Percentiles rank a stretch among this genome's conserved stretches.
Conservation (phyloP, 2,888 invertebrate genomes). For the Drosophila limbata region DNA sequence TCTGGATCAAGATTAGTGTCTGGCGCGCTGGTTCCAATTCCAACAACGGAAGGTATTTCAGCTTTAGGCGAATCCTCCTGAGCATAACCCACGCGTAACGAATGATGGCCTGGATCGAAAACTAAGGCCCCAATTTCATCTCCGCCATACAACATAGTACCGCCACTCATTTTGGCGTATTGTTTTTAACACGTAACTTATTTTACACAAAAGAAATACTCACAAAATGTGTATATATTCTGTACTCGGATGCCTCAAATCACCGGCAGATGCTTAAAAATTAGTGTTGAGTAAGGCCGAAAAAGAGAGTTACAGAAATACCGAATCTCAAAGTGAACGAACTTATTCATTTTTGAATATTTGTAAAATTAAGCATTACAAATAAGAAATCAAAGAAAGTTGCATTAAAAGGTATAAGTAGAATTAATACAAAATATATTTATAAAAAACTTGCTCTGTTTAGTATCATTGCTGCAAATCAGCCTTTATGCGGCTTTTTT, state of each 20-base stretch:
- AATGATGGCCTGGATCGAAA: constrained; percentile 97
- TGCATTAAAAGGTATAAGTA: no score
- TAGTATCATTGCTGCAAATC: no score
- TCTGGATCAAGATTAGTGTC: constrained; percentile 90
- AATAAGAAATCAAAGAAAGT: no score
- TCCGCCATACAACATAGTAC: constrained; percentile 94
- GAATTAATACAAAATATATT: no score
- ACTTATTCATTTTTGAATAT: no score
- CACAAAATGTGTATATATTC: constrained; percentile 58
- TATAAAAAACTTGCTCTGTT: no score
- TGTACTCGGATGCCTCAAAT: constrained; percentile 37
- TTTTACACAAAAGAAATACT: constrained; percentile 10
- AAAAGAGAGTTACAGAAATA: constrained; percentile 4
- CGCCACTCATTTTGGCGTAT: constrained; percentile 83
- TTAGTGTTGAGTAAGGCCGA: constrained; percentile 38
- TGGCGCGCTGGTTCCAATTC: constrained; percentile 90
- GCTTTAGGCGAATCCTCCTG: constrained; percentile 99
- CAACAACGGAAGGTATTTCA: constrained; percentile 97
- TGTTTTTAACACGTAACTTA: constrained; percentile 9
- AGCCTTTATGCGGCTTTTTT: no score
- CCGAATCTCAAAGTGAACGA: no score
- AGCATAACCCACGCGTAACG: constrained; percentile 93
- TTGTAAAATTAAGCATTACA: no score
- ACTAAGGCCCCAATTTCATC: constrained; percentile 99
- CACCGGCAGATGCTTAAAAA: constrained; percentile 59